Percentiles rank a stretch among this genome's conserved stretches.
phyloP scores from a whole-genome alignment of 2,888 invertebrate species.

The Lypha dubia region DNA sequence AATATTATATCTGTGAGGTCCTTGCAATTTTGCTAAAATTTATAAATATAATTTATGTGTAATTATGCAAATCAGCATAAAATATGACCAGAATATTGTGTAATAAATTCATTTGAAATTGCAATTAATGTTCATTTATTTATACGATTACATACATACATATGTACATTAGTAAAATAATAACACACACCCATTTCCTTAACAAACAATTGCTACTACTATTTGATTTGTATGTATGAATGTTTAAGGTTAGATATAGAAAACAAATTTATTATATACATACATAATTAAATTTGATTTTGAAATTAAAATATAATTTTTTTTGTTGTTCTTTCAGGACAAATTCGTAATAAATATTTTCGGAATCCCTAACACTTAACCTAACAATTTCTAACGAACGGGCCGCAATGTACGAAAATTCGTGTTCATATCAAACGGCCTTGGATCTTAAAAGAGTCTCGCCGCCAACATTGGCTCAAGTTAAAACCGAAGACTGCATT shows the following conservation, averaged over 20 bases:
- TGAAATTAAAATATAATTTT: not conserved
- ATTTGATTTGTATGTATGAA: not conserved
- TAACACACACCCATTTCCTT: not conserved
- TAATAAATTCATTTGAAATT: conserved; percentile 1
- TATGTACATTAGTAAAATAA: not conserved
- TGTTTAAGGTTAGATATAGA: not conserved
- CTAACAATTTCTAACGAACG: not conserved
- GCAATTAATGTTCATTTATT: not conserved
- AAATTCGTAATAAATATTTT: not conserved
- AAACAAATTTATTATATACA: too few species aligned
- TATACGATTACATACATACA: not conserved
- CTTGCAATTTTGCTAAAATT: conserved; percentile 45
- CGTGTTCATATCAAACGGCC: conserved; percentile 95
- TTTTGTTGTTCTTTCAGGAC: not conserved
- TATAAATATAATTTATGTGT: conserved; percentile 57
- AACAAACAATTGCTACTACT: not conserved
- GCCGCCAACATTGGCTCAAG: conserved; percentile 82
- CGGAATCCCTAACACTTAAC: not conserved
- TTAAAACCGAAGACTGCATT: conserved; percentile 84
- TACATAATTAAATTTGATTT: not conserved
- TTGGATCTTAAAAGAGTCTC: conserved; percentile 90
- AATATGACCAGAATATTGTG: conserved; percentile 15
- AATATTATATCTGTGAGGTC: conserved; percentile 67
- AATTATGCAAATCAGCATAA: conserved; percentile 32
- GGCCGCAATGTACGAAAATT: conserved; percentile 93